These are phyloP conservation scores for Phthorimaea operculella DNA, from an alignment of 1,140 invertebrate genomes.

Conservation along the genomic window DNA sequence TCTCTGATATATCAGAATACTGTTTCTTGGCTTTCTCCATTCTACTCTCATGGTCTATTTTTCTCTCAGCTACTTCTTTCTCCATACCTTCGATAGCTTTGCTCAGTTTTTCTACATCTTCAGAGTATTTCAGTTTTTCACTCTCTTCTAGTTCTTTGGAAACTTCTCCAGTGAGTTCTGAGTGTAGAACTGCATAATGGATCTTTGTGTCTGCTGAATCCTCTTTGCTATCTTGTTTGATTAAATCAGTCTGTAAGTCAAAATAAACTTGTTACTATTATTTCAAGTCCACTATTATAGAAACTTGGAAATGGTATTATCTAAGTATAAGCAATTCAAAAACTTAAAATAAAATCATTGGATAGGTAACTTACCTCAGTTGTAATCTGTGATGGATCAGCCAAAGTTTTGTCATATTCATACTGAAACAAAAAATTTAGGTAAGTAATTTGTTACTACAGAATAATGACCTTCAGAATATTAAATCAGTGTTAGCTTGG, in stretches of 20 bases:
- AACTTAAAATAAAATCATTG: no score
- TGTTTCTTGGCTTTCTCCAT: slow-evolving; percentile 58
- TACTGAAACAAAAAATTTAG: slow-evolving; percentile 32
- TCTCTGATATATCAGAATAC: slow-evolving; percentile 32
- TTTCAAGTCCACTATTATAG: neutral
- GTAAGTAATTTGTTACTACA: neutral
- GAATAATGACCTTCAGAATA: no score
- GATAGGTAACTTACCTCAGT: slow-evolving; percentile 39
- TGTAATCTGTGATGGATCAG: slow-evolving; percentile 53
- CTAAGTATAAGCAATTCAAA: neutral
- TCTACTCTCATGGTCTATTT: slow-evolving; percentile 57
- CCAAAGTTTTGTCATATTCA: slow-evolving; percentile 58
- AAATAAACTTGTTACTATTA: neutral
- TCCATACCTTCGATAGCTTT: slow-evolving; percentile 69
- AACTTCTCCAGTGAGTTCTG: slow-evolving; percentile 54
- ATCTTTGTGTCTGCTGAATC: slow-evolving; percentile 42
- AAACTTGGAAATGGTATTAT: neutral
- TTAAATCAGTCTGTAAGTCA: slow-evolving; percentile 37
- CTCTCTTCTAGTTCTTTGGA: slow-evolving; percentile 52
- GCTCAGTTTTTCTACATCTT: slow-evolving; percentile 66
- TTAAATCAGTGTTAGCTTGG: no score
- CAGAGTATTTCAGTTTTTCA: slow-evolving; percentile 54
- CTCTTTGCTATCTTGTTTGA: slow-evolving; percentile 24
- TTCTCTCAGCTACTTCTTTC: slow-evolving; percentile 61
- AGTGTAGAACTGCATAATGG: slow-evolving; percentile 59